A percentile compares a stretch with the other conserved stretches of the same genome.
Conservation (phyloP, 2,113 vertebrate genomes). For the Pachypanchax playfairii region DNA sequence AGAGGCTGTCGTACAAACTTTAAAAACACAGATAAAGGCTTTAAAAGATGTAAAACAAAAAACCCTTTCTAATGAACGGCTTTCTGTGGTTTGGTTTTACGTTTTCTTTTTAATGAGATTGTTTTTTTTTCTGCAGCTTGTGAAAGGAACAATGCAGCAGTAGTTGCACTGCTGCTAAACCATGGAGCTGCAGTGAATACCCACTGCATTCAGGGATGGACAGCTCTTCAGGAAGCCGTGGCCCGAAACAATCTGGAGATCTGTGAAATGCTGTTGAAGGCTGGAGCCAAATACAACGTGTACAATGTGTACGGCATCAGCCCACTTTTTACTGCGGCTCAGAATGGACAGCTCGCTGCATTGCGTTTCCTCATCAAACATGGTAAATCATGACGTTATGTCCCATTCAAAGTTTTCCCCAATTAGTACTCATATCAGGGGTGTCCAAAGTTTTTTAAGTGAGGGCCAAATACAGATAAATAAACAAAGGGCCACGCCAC, state of each 20-base stretch:
- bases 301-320: conserved; percentile 88
- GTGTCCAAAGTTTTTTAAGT: too few species aligned
- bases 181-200: conserved; percentile 81
- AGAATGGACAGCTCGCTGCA: conserved; percentile 85
- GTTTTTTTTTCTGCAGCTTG: conserved; percentile 80
- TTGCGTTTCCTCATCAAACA: conserved; percentile 84
- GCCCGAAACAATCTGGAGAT: conserved; percentile 85
- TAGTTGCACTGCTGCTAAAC: conserved; percentile 81
- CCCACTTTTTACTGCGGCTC: conserved; percentile 89
- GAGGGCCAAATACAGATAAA: too few species aligned
- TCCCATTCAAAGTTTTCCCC: too few species aligned
- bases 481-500: too few species aligned
- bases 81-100: neutral
- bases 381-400: conserved; percentile 52
- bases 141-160: conserved; percentile 81
- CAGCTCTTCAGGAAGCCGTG: conserved; percentile 90
- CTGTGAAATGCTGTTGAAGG: conserved; percentile 88
- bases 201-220: conserved; percentile 86
- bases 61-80: too few species aligned
- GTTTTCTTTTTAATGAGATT: neutral
- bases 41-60: too few species aligned
- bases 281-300: conserved; percentile 86
- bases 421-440: too few species aligned
- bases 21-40: too few species aligned
- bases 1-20: too few species aligned